A percentile compares a stretch with the other conserved stretches of the same genome.
Evolutionary conservation across 2,888 invertebrate genomes (phyloP).

Genomic region (Nomada ferruginata): DNA sequence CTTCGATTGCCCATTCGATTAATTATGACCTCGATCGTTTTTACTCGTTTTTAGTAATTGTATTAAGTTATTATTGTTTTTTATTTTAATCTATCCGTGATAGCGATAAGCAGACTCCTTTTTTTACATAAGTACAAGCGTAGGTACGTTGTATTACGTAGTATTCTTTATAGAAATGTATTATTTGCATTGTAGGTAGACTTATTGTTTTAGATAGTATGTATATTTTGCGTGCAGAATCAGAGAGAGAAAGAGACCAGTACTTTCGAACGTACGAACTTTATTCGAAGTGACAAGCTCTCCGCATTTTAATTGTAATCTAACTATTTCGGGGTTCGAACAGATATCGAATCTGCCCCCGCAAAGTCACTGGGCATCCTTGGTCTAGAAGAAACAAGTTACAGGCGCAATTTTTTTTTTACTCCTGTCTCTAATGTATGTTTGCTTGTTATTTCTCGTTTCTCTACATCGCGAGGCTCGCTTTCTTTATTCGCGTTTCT

Average conservation of each 20-base stretch:
- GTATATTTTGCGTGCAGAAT: not conserved
- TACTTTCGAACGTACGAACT: slow-evolving; percentile 1
- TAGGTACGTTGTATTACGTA: not conserved
- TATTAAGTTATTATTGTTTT: not conserved
- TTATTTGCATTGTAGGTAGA: slow-evolving; percentile 23
- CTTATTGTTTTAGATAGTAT: not conserved
- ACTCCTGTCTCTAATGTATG: not conserved
- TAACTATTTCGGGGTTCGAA: slow-evolving; percentile 76
- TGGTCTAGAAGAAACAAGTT: slow-evolving; percentile 71
- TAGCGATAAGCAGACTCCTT: not conserved
- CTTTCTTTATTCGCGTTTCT: slow-evolving; percentile 45
- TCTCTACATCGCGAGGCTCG: not conserved
- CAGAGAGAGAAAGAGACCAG: not conserved
- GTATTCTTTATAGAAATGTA: slow-evolving; percentile 15
- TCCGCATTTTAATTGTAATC: slow-evolving; percentile 78
- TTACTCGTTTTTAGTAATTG: not conserved
- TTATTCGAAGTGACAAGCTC: slow-evolving; percentile 67
- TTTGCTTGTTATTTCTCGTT: not conserved
- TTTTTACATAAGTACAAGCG: not conserved
- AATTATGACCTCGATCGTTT: not conserved
- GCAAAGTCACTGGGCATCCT: slow-evolving; percentile 82
- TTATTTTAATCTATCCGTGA: not conserved
- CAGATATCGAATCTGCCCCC: slow-evolving; percentile 74
- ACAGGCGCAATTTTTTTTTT: slow-evolving; percentile 9
- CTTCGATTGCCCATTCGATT: slow-evolving; percentile 29